Conservation (phyloP, 2,113 vertebrate species). For the Regulus satrapa region DNA sequence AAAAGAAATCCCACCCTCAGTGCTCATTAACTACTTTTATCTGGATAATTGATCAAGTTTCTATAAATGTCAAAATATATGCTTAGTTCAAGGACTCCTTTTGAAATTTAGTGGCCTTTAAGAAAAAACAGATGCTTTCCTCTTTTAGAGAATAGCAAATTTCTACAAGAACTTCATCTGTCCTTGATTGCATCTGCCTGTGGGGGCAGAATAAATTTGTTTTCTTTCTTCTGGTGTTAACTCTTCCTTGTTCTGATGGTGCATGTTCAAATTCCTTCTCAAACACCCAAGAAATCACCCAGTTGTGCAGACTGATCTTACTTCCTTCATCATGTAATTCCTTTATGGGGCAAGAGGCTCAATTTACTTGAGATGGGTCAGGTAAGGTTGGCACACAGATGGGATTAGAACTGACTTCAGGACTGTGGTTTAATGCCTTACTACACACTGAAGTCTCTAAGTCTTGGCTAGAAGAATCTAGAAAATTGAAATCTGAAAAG, state of each 20-base stretch:
- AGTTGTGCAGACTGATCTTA: neutral
- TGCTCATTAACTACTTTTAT: neutral
- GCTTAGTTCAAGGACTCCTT: neutral
- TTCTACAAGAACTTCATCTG: neutral
- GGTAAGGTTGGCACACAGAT: neutral
- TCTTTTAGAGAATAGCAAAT: neutral
- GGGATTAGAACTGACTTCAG: neutral
- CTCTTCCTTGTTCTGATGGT: neutral
- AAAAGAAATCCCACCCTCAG: neutral
- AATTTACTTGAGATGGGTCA: neutral
- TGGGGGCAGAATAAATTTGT: neutral
- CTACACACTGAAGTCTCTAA: neutral
- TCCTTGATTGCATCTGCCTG: neutral
- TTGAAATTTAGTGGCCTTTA: neutral
- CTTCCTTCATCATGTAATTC: neutral
- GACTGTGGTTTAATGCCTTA: neutral
- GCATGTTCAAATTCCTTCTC: neutral
- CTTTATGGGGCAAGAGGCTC: neutral
- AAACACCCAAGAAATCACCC: neutral
- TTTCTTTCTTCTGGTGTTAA: neutral
- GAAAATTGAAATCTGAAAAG: neutral
- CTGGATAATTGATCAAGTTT: neutral
- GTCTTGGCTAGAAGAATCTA: neutral
- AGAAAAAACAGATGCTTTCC: neutral
- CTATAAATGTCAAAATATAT: neutral